Conservation (phyloP, 1,140 invertebrate genomes). For the Dendrolimus kikuchii region DNA sequence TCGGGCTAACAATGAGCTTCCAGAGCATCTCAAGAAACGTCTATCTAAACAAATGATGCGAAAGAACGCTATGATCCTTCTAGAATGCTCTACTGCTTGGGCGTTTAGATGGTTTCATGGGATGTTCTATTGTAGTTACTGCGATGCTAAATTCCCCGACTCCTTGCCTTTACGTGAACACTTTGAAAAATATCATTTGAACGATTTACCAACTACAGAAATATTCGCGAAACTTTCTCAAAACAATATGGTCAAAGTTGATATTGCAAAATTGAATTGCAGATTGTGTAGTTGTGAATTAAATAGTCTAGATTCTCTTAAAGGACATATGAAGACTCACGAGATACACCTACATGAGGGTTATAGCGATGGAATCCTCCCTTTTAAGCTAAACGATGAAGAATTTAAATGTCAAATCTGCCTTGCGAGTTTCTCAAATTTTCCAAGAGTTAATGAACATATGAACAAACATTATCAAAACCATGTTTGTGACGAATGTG, state of each 20-base stretch:
- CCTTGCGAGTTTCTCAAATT: slow-evolving; percentile 28
- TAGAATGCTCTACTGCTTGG: slow-evolving; percentile 58
- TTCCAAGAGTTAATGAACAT: slow-evolving; percentile 56
- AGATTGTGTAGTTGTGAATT: slow-evolving; percentile 45
- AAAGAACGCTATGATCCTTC: slow-evolving; percentile 46
- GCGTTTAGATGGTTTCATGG: slow-evolving; percentile 55
- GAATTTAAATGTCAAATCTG: slow-evolving; percentile 49
- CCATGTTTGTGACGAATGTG: slow-evolving; percentile 79
- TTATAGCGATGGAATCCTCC: slow-evolving; percentile 52
- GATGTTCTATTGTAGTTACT: slow-evolving; percentile 57
- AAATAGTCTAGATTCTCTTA: slow-evolving; percentile 34
- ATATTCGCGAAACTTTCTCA: slow-evolving; percentile 60
- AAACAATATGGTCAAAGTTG: slow-evolving; percentile 67
- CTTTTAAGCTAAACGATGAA: slow-evolving; percentile 44
- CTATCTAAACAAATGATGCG: slow-evolving; percentile 61
- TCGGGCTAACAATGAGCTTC: slow-evolving; percentile 50
- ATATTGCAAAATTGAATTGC: slow-evolving; percentile 45
- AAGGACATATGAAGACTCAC: slow-evolving; percentile 41
- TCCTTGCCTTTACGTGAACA: slow-evolving; percentile 34
- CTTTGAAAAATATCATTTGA: slow-evolving; percentile 32
- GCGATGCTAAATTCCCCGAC: slow-evolving; percentile 45
- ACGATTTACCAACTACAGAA: slow-evolving; percentile 32
- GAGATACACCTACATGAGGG: slow-evolving; percentile 27
- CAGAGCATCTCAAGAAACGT: slow-evolving; percentile 52
- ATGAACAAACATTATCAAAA: slow-evolving; percentile 62